Conservation (phyloP, 1,140 invertebrate genomes). For the Zaprionus ghesquierei region DNA sequence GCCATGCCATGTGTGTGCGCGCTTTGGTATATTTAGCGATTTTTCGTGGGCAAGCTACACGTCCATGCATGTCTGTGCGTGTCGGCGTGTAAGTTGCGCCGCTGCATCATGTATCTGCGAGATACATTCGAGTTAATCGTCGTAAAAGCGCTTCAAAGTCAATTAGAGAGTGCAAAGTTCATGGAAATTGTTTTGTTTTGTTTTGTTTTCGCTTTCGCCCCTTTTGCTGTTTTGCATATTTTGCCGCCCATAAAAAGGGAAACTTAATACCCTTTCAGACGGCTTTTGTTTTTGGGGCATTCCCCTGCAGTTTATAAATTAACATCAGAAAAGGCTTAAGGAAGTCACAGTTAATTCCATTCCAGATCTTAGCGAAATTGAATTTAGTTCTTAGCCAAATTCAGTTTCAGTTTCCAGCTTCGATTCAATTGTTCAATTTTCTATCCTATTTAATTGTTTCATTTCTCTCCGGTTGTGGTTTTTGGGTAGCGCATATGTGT, state of each 20-base stretch:
- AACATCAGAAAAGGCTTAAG: not conserved
- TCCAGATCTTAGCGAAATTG: not conserved
- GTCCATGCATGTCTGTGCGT: not conserved
- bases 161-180: slow-evolving; percentile 68
- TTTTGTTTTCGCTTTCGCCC: not conserved
- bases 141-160: slow-evolving; percentile 54
- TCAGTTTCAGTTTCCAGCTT: not conserved
- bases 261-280: not conserved
- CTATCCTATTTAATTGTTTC: slow-evolving; percentile 13
- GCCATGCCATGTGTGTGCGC: too few relatives aligned
- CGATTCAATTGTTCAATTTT: not conserved
- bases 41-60: not conserved
- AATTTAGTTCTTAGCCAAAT: too few relatives aligned
- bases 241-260: not conserved
- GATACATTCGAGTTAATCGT: slow-evolving; percentile 72
- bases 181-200: slow-evolving; percentile 28
- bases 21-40: slow-evolving; percentile 6
- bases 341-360: not conserved
- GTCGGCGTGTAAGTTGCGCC: not conserved
- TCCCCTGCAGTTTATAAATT: not conserved
- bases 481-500: not conserved
- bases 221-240: not conserved
- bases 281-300: not conserved
- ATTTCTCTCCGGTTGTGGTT: slow-evolving; percentile 8
- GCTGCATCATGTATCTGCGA: slow-evolving; percentile 36